These are phyloP conservation scores for Callyntrura sp. DNA, from an alignment of 2,888 invertebrate genomes.

Conservation along the genomic window DNA sequence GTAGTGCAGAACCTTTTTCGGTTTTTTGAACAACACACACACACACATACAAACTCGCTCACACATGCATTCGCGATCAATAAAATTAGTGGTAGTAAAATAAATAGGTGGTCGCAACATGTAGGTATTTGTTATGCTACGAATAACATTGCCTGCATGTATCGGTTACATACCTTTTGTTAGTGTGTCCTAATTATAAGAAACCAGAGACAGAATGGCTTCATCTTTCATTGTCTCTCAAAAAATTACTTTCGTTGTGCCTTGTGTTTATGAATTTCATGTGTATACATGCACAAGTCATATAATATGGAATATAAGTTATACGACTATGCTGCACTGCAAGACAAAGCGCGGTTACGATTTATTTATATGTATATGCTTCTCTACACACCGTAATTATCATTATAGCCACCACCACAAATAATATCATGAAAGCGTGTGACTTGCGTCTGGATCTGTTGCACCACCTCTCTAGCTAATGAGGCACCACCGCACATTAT, in stretches of 20 bases:
- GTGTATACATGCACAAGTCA: not conserved
- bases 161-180: too few species aligned
- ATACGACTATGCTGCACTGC: not conserved
- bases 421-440: not conserved
- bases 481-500: conserved; percentile 60
- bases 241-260: conserved; percentile 17
- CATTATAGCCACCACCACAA: not conserved
- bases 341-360: not conserved
- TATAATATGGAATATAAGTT: not conserved
- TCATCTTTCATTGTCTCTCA: conserved; percentile 64
- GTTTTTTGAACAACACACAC: not conserved
- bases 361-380: not conserved
- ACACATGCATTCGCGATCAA: too few species aligned
- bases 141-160: too few species aligned
- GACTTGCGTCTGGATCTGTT: not conserved
- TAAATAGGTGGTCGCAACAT: too few species aligned
- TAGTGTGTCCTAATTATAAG: conserved; percentile 63
- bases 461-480: conserved; percentile 54
- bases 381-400: not conserved
- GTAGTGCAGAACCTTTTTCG: not conserved
- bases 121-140: too few species aligned
- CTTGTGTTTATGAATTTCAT: not conserved
- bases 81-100: too few species aligned
- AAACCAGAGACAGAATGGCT: conserved; percentile 59
- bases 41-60: too few species aligned